Evolutionary conservation across 64 coral and sea anemone genomes (phyloP).

Genomic region (Astreopora myriophthalma): DNA sequence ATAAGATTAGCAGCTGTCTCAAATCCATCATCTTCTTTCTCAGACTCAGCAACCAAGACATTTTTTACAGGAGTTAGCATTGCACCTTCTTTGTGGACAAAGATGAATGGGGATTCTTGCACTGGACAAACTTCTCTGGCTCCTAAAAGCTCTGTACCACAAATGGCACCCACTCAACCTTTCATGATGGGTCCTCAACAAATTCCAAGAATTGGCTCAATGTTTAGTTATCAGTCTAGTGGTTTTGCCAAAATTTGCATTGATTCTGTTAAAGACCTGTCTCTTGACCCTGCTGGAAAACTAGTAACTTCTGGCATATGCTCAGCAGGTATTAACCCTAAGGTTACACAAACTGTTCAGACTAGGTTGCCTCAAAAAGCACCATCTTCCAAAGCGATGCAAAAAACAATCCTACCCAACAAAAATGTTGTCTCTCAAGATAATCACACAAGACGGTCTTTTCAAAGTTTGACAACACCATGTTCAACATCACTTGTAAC

Average conservation of each 20-base stretch:
- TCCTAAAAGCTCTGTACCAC: background rate
- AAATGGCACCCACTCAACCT: background rate
- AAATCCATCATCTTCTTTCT: background rate
- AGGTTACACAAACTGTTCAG: background rate
- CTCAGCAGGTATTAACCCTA: background rate
- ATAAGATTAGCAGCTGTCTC: background rate
- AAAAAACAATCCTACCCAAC: background rate
- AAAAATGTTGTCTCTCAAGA: background rate
- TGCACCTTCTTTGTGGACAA: background rate
- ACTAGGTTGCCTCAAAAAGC: background rate
- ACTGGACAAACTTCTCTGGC: conserved; percentile 5
- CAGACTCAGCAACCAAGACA: background rate
- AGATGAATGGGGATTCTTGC: background rate
- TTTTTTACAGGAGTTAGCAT: background rate
- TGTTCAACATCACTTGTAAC: background rate
- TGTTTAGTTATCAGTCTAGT: conserved; percentile 9
- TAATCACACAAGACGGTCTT: background rate
- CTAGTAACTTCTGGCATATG: background rate
- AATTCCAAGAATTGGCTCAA: conserved; percentile 8
- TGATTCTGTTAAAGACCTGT: conserved; percentile 26
- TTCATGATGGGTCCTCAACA: background rate
- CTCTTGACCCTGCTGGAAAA: background rate
- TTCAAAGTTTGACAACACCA: conserved; percentile 1
- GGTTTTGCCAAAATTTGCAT: background rate
- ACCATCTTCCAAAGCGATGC: background rate